Base-by-base conservation (phyloP, 1,140 invertebrate genomes). In the silkworm (Bombyx mori) region DNA sequence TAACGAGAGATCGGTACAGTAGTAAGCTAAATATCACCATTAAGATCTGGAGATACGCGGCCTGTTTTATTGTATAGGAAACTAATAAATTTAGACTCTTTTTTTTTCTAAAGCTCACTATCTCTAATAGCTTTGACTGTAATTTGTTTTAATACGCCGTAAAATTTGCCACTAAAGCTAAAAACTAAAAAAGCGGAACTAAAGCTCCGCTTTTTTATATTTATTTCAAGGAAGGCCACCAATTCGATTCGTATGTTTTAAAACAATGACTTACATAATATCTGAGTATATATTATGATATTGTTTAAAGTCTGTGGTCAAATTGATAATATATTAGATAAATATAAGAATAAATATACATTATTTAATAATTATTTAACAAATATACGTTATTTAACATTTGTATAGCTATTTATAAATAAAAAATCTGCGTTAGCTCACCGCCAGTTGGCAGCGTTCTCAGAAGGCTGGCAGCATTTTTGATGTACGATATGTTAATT, bases 81-180 rank as follows among this genome's bases (percentile, higher is more conserved):
- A 74, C 68, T 71, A 75, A 82, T 82, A 82, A 82, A 82, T 82
- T 70, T 74, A 59, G 60, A 51, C 52, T 50, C 26, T 66, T 74
- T 81, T 79, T 78, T 67, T 55, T 35, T 51, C 7, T 35, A 22
- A 35, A 12, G n/a, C 22, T 49, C 8, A 7, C 22, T 12, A 50
- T 26, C n/a, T 6, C 48, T 50, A 12, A 50, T 50, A 63, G 58
- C 59, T 62, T 59, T 65, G 61, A 58, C 70, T 52, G 68, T 76
- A 82, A 82, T 82, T 82, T 77, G 77, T 73, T 79, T 79, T 77
- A 80, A 82, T 80, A 77, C 68, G 60, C 70, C 71, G 70, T 78
- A 77, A 74, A 69, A 66, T 74, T 75, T 72, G 57, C 65, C 65
- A n/a, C n/a, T n/a, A n/a, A n/a, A n/a, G n/a, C n/a, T n/a, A n/a